A percentile compares a stretch with the other conserved stretches of the same genome.
phyloP scores from a whole-genome alignment of 2,113 vertebrate genomes.

The Gavialis gangeticus region DNA sequence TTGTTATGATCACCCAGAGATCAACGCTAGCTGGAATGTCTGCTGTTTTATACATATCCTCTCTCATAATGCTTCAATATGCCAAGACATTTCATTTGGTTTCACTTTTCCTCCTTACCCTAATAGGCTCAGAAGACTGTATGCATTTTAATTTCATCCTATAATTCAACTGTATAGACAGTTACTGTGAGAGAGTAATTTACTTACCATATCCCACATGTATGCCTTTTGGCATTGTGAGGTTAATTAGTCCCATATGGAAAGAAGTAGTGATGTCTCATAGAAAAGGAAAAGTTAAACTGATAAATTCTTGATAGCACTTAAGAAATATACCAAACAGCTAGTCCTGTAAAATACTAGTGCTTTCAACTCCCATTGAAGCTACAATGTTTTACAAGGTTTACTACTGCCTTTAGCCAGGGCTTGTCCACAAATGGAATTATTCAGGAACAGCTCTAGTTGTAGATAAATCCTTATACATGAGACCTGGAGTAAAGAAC shows the following conservation, averaged over 20 bases:
- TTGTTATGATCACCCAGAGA: neutral
- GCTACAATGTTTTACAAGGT: too few species aligned
- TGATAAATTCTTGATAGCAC: too few species aligned
- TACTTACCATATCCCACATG: constrained; percentile 23
- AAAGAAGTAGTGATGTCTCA: too few species aligned
- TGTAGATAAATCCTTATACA: neutral
- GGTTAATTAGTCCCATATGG: too few species aligned
- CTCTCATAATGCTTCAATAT: neutral
- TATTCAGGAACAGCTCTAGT: neutral
- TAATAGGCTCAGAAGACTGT: neutral
- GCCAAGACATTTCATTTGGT: neutral
- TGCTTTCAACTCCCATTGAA: neutral
- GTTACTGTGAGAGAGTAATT: constrained; percentile 12
- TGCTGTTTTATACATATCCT: neutral
- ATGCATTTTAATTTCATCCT: constrained; percentile 2
- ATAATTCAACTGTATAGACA: neutral
- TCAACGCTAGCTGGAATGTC: neutral
- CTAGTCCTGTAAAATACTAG: too few species aligned
- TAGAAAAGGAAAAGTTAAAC: neutral
- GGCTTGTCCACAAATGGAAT: neutral
- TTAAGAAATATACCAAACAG: neutral
- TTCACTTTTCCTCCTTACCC: neutral
- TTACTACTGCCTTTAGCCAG: neutral
- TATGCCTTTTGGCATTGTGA: neutral
- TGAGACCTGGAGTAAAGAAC: neutral